Percentiles rank a stretch among this genome's conserved stretches.
Conservation (phyloP, 2,113 vertebrate species). For the Sorex araneus region DNA sequence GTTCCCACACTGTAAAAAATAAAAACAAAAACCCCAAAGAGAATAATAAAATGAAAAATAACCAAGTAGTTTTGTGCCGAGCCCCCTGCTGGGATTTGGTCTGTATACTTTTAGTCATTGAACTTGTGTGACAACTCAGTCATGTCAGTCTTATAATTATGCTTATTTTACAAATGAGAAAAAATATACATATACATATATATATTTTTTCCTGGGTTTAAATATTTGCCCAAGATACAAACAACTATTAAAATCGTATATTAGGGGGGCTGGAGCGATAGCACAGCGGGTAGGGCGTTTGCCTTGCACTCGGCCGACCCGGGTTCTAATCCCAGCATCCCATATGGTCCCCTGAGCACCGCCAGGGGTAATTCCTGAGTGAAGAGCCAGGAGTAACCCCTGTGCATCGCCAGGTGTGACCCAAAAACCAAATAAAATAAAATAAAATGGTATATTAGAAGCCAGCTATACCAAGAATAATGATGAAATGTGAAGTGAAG, state of each 20-base stretch:
- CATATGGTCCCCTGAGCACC: too few relatives aligned
- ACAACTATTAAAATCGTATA: constrained; percentile 5
- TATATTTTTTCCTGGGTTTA: neutral
- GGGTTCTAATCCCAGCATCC: too few relatives aligned
- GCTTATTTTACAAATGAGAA: constrained; percentile 26
- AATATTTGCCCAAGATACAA: constrained; percentile 6
- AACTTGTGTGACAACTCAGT: constrained; percentile 4
- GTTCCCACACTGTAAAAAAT: too few relatives aligned
- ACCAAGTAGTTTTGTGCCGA: neutral
- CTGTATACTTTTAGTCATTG: constrained; percentile 21
- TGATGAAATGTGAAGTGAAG: neutral
- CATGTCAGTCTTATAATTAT: neutral
- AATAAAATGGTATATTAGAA: neutral
- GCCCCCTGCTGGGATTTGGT: neutral
- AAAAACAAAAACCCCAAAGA: too few relatives aligned
- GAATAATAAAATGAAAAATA: constrained; percentile 41
- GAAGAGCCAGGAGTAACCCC: too few relatives aligned
- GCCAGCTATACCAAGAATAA: neutral
- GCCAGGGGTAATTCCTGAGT: too few relatives aligned
- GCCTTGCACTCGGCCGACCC: too few relatives aligned
- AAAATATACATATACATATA: neutral
- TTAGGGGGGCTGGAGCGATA: too few relatives aligned
- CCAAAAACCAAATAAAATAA: too few relatives aligned
- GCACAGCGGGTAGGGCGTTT: too few relatives aligned
- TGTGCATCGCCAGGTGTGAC: too few relatives aligned